Conservation (phyloP, 1,140 invertebrate genomes). For the Luehdorfia chinensis region DNA sequence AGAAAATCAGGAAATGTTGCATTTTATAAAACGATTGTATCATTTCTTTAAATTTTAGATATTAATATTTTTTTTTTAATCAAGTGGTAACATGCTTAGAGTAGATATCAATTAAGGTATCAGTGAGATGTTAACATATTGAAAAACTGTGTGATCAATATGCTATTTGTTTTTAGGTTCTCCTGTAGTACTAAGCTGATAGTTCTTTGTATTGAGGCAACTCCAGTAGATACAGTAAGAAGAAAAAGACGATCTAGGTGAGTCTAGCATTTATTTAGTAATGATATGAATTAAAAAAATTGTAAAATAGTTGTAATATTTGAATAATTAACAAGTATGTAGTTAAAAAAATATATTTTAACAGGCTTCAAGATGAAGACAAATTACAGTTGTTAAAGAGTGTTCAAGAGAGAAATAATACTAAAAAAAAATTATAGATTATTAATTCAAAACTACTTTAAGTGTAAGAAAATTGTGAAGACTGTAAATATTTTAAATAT, state of each 20-base stretch:
- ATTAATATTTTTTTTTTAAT: neutral
- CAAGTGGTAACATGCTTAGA: too few relatives aligned
- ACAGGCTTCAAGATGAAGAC: constrained; percentile 49
- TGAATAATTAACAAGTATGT: neutral
- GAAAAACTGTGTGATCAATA: too few relatives aligned
- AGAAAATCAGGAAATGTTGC: too few relatives aligned
- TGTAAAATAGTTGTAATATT: neutral
- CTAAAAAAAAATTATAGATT: constrained; percentile 50
- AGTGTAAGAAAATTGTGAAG: constrained; percentile 48
- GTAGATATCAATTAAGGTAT: too few relatives aligned
- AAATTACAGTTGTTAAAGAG: constrained; percentile 48
- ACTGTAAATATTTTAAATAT: constrained; percentile 65
- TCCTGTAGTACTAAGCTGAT: constrained; percentile 92
- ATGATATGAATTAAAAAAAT: neutral
- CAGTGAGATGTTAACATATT: too few relatives aligned
- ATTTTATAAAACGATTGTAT: too few relatives aligned
- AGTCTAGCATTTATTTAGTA: too few relatives aligned
- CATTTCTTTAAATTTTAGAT: neutral
- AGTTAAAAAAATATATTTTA: constrained; percentile 20
- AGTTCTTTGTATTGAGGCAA: constrained; percentile 94
- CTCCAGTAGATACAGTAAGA: constrained; percentile 81
- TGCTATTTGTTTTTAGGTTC: constrained; percentile 70
- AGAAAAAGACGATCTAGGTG: constrained; percentile 79
- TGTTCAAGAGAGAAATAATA: constrained; percentile 52
- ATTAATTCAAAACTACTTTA: constrained; percentile 23